These are phyloP conservation scores for Eilema depressum DNA, from an alignment of 2,888 invertebrate species.

Conservation along the genomic window DNA sequence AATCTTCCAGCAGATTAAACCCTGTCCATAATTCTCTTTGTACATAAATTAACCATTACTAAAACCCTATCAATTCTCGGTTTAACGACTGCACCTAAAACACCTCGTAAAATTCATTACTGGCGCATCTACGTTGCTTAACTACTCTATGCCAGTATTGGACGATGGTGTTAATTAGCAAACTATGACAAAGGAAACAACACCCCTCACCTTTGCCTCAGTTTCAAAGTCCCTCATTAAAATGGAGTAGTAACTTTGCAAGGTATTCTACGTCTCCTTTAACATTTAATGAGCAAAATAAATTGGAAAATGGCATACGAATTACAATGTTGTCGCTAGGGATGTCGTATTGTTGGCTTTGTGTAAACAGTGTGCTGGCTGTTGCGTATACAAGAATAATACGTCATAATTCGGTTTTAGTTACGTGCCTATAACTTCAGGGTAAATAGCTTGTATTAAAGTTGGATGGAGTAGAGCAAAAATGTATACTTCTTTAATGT, in stretches of 20 bases:
- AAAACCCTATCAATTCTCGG: constrained; percentile 15
- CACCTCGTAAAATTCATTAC: constrained; percentile 20
- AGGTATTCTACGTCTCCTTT: constrained; percentile 53
- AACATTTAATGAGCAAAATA: constrained; percentile 60
- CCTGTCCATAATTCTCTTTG: background rate
- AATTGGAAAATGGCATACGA: constrained; percentile 50
- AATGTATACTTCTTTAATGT: too few relatives aligned
- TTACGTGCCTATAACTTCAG: background rate
- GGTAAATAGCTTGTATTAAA: background rate
- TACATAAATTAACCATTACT: constrained; percentile 6
- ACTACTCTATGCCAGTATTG: constrained; percentile 53
- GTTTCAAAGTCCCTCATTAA: constrained; percentile 74
- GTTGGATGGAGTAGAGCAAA: too few relatives aligned
- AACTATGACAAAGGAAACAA: constrained; percentile 73
- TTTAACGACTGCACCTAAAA: constrained; percentile 17
- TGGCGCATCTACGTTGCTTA: constrained; percentile 35
- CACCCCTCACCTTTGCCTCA: constrained; percentile 56
- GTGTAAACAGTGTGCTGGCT: background rate
- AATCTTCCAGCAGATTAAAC: background rate
- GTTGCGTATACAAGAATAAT: background rate
- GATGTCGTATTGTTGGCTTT: constrained; percentile 3
- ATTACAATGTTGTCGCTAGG: constrained; percentile 19
- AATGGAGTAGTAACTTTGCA: constrained; percentile 58
- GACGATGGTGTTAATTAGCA: constrained; percentile 68
- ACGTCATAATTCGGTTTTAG: background rate